Base-by-base conservation (phyloP, 1,140 invertebrate genomes). In the Saccostrea cuccullata region DNA sequence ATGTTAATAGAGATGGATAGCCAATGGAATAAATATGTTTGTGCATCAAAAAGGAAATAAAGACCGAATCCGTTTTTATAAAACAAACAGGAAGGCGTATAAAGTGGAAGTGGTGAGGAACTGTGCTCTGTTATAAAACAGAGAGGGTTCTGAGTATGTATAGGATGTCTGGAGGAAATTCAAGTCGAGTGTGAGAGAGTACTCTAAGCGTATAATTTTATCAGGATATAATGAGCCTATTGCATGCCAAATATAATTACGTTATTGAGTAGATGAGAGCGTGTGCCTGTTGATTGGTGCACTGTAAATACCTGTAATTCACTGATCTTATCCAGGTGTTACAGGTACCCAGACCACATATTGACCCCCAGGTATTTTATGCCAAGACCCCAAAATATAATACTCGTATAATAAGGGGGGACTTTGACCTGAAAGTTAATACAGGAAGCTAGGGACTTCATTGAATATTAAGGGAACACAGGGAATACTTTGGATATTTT, bases 241-340 rank as follows among this genome's bases (percentile, higher is more conserved):
- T 30, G 70, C 70, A 77, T 77, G 30, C 70, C 26, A 77, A 77
- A 77, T 77, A 77, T 77, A 36, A 77, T 36, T 36, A 15, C 15
- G 5, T 13, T 77, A 77, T 77, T 77, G 70, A 77, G 58, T 47
- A 20, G 58, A 20, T 15, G 58, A 6, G 17, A 64, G n/a, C 17
- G 15, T n/a, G 70, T 26, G 30, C 70, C 23, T 77, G 23, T 26
- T 77, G 3, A 77, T 77, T 36, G 30, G 15, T 9, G 8, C 36
- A 26, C 26, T 77, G n/a, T 30, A 77, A 77, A 77, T 40, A 17
- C 15, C 70, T 30, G 30, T 77, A 77, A 77, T 77, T 12, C 23
- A 26, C 4, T 30, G 26, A 30, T 30, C 67, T 36, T 36, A 30
- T 26, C 70, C 70, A 77, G 26, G 70, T 77, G 70, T 77, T 26